These are phyloP conservation scores for Champsocephalus gunnari DNA, from an alignment of 2,797 vertebrate genomes.

Conservation along the genomic window DNA sequence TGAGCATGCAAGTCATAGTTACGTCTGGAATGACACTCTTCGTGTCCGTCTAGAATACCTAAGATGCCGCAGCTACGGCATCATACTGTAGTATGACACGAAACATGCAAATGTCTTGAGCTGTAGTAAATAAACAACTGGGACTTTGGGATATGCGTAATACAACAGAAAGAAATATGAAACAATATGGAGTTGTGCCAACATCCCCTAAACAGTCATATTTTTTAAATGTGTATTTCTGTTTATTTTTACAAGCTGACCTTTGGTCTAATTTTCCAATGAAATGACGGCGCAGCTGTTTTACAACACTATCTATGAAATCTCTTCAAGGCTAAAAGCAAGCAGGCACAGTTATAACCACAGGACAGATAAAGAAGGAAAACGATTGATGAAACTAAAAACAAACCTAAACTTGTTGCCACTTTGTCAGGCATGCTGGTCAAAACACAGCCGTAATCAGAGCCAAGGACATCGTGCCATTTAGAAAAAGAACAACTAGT, in stretches of 20 bases:
- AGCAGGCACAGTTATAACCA: not conserved
- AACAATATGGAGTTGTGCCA: not conserved
- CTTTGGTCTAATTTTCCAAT: slow-evolving; percentile 29
- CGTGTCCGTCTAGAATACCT: slow-evolving; percentile 43
- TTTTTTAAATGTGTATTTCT: too few relatives aligned
- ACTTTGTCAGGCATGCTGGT: not conserved
- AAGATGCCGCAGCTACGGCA: too few relatives aligned
- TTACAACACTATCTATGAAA: not conserved
- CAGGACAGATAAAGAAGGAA: not conserved
- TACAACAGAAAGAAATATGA: not conserved
- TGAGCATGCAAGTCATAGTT: slow-evolving; percentile 46
- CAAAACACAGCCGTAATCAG: not conserved
- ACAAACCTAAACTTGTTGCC: not conserved
- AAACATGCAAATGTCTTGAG: not conserved
- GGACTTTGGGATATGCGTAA: not conserved
- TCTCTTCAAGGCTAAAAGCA: not conserved
- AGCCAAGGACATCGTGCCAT: not conserved
- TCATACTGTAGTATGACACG: slow-evolving; percentile 16
- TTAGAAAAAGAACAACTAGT: too few relatives aligned
- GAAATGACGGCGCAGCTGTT: not conserved
- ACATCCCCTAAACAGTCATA: too few relatives aligned
- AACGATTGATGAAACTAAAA: not conserved
- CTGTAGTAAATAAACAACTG: not conserved
- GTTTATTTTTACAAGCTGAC: not conserved
- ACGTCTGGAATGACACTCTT: slow-evolving; percentile 59